Base-by-base conservation (phyloP, 2,113 vertebrate species). In the Barnardius zonarius region DNA sequence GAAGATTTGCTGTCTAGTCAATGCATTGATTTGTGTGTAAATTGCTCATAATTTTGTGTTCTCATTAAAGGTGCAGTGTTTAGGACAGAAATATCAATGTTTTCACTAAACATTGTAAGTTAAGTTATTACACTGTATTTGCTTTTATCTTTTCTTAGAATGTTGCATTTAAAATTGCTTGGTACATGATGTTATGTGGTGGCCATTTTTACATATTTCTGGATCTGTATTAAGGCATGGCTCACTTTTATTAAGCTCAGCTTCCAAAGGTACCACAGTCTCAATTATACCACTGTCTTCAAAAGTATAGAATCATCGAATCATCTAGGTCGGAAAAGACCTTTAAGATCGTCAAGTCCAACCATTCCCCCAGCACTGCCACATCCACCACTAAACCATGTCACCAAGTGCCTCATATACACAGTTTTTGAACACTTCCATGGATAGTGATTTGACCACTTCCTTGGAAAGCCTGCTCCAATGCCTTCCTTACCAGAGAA, bases 1-100 rank as follows among this genome's bases (percentile, higher is more conserved):
- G 49, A 33, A 94, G 44, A 59, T 90, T 82, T 0, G 0, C 13
- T 93, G n/a, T 44, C 51, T 10, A 15, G 31, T 86, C 91, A 93
- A 72, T 90, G 64, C 54, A 93, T 86, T 84, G 79, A 90, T 90
- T 88, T 85, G 68, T 7, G 73, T 87, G 51, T 76, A 89, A 95
- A 92, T 83, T 91, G 48, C 28, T 91, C n/a, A 13, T 41, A 31
- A 37, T 66, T 90, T 90, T 35, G 17, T 74, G 23, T 90, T 73
- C 73, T 95, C 70, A 81, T 68, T 87, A 88, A n/a, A 84, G n/a
- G 17, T 48, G 16, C 23, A 39, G 39, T 80, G 35, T 52, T 94
- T 68, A 77, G 82, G 52, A 77, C 23, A 88, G 67, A 95, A 95
- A 81, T 54, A 77, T 9, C 59, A 43, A 15, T 83, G 59, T 77